Conservation (phyloP, 2,888 invertebrate species). For the Endotricha flammealis region DNA sequence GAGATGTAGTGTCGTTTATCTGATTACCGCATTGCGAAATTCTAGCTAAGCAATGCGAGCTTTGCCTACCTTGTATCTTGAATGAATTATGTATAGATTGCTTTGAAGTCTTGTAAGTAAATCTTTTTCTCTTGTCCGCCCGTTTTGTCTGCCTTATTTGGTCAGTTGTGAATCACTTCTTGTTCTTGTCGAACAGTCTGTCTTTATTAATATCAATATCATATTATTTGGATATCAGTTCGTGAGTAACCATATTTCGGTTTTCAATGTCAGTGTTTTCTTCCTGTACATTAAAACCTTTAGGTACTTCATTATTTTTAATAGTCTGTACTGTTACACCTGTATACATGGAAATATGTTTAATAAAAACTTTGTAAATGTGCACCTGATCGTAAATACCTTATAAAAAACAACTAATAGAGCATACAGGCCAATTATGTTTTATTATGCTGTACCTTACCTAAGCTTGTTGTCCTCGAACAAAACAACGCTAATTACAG, state of each 20-base stretch:
- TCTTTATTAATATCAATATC: constrained; percentile 15
- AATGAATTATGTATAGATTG: constrained; percentile 51
- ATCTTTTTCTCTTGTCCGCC: constrained; percentile 40
- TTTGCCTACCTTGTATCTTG: constrained; percentile 47
- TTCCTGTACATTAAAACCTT: constrained; percentile 17
- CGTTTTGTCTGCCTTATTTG: constrained; percentile 45
- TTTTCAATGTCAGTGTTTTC: constrained; percentile 13
- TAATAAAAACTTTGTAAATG: neutral
- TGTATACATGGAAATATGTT: no score
- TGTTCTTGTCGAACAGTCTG: constrained; percentile 34
- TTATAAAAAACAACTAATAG: neutral
- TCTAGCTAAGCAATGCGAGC: constrained; percentile 39
- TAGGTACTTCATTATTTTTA: no score
- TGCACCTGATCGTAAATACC: neutral
- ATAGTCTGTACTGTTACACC: no score
- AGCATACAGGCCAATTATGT: neutral
- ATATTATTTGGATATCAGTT: constrained; percentile 4
- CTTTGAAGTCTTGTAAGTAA: constrained; percentile 35
- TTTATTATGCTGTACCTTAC: constrained; percentile 1
- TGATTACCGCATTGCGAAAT: constrained; percentile 38
- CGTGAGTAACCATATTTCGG: constrained; percentile 7
- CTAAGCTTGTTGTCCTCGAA: constrained; percentile 1
- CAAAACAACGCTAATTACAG: constrained; percentile 5
- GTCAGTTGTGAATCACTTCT: constrained; percentile 46
- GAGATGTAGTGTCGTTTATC: constrained; percentile 35